Evolutionary conservation across 2,888 invertebrate genomes (phyloP), one percentile per base, ranked within the genome.

Genomic region (Cartodere bifasciata): DNA sequence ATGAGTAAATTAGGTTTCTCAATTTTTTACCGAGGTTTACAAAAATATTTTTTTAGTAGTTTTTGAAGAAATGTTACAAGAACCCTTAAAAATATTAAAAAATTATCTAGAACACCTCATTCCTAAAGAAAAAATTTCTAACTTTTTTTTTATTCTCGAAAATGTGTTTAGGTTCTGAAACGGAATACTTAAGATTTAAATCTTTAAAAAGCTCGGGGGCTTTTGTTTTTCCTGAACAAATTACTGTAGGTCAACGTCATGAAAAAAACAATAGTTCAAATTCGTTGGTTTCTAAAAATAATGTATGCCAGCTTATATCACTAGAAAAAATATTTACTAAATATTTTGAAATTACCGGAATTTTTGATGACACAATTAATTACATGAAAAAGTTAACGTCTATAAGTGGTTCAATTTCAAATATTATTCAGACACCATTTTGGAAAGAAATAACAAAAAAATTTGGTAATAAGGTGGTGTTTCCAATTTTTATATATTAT

Each of bases 401-500:
- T 24, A 23, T 23, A 22, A 31, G 16, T 26, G 36, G 15, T 11
- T 16, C 23, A 26, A 37, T 14, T 34, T 29, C 25, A 13, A 25
- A 27, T 25, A 32, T 23, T 13, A 9, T 28, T 4, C 28, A 25
- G 30, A 36, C 27, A n/a, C n/a, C n/a, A n/a, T n/a, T n/a, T n/a
- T n/a, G n/a, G n/a, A n/a, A n/a, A n/a, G n/a, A n/a, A n/a, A n/a
- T n/a, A n/a, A n/a, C n/a, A n/a, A n/a, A n/a, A n/a, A n/a, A n/a
- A n/a, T n/a, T n/a, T n/a, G n/a, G n/a, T n/a, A n/a, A n/a, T n/a
- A n/a, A n/a, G n/a, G n/a, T n/a, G n/a, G 23, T 40, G n/a, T 21
- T 40, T 10, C 42, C 42, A 4, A 22, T 43, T 20, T 34, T 36
- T n/a, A n/a, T 43, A 7, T 43, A 40, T 35, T 39, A 25, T 28